These are phyloP conservation scores for Diglossa brunneiventris DNA, from an alignment of 2,113 vertebrate species.

Conservation along the genomic window DNA sequence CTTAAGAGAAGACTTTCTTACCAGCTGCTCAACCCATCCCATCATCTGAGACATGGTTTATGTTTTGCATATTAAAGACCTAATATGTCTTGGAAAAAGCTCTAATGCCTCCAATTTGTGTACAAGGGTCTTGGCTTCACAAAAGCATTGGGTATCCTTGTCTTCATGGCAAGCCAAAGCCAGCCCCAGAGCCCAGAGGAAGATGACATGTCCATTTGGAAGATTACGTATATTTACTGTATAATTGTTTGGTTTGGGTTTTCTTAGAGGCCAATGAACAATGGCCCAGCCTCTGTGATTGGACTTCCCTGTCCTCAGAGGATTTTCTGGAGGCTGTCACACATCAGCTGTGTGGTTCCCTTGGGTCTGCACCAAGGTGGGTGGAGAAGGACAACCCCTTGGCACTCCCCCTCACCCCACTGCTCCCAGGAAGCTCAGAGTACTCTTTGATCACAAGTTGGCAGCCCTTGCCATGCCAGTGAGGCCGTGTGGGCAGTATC, in stretches of 20 bases:
- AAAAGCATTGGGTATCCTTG: not conserved
- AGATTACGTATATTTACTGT: not conserved
- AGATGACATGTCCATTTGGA: not conserved
- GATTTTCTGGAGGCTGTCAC: not conserved
- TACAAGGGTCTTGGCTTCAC: not conserved
- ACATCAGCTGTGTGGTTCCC: not conserved
- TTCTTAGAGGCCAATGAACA: not conserved
- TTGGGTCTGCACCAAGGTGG: not conserved
- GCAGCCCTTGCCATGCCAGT: not conserved
- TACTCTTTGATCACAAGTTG: not conserved
- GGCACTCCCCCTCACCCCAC: not conserved
- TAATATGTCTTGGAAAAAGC: not conserved
- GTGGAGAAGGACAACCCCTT: not conserved
- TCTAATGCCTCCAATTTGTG: not conserved
- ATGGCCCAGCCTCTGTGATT: rapidly evolving
- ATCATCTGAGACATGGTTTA: not conserved
- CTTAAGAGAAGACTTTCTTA: not conserved
- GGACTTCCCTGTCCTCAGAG: not conserved
- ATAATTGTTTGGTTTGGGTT: not conserved
- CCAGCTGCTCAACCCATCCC: not conserved
- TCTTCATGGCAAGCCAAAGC: not conserved
- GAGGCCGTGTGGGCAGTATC: not conserved
- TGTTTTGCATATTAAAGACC: not conserved
- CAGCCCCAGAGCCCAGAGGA: not conserved
- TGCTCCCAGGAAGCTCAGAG: not conserved